A percentile compares a stretch with the other conserved stretches of the same genome.
phyloP scores from a whole-genome alignment of 1,140 invertebrate genomes.

The Trichomalopsis sarcophagae region DNA sequence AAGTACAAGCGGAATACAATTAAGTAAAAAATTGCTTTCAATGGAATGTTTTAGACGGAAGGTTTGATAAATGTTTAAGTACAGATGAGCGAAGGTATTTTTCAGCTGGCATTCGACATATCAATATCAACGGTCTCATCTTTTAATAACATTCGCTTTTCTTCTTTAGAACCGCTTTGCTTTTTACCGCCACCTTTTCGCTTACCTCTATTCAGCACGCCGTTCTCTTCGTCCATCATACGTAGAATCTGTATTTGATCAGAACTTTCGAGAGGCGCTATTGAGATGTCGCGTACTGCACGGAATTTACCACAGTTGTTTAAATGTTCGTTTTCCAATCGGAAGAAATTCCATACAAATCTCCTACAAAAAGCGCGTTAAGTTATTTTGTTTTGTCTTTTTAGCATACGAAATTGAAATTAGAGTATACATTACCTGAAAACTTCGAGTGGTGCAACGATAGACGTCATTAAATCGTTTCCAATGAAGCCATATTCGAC shows the following conservation, averaged over 20 bases:
- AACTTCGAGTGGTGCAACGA: slow-evolving; percentile 95
- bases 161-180: slow-evolving; percentile 73
- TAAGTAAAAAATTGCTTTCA: slow-evolving; percentile 4
- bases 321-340: slow-evolving; percentile 99
- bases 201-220: slow-evolving; percentile 85
- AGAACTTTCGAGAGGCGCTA: slow-evolving; percentile 95
- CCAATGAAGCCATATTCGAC: slow-evolving; percentile 88
- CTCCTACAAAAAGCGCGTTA: slow-evolving; percentile 77
- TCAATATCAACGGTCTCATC: slow-evolving; percentile 76
- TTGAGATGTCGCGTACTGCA: slow-evolving; percentile 98
- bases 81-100: background rate
- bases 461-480: slow-evolving; percentile 90
- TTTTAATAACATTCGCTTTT: slow-evolving; percentile 75
- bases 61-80: background rate
- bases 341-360: slow-evolving; percentile 99
- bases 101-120: slow-evolving; percentile 71
- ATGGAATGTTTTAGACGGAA: slow-evolving; percentile 22
- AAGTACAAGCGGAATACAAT: background rate
- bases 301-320: slow-evolving; percentile 99
- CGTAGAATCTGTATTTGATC: slow-evolving; percentile 92
- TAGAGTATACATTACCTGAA: slow-evolving; percentile 81
- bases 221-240: slow-evolving; percentile 97
- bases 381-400: background rate
- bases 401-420: background rate
- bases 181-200: slow-evolving; percentile 75